Base-by-base conservation (phyloP, 2,888 invertebrate genomes). In the Tenthredo livida region DNA sequence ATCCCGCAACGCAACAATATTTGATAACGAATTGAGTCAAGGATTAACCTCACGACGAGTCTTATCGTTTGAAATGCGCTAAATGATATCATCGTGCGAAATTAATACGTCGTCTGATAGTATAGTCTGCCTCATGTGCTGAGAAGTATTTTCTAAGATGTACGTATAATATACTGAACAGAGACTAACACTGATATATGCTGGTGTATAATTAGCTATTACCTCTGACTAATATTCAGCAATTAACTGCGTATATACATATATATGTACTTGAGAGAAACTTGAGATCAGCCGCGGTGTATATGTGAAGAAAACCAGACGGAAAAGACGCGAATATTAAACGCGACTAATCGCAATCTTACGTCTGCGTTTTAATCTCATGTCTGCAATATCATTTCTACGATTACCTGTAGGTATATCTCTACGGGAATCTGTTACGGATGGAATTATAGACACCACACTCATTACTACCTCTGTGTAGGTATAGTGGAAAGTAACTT, bases 401-500 rank as follows among this genome's bases (percentile, higher is more conserved):
- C 17, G 33, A 7, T 33, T 17, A 37, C 37, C 70, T 70, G 33
- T 70, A n/a, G n/a, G n/a, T n/a, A n/a, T n/a, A n/a, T n/a, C n/a
- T n/a, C n/a, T n/a, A 17, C 37, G 70, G 37, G 4, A 70, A 37
- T 37, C 2, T 70, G 7, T 37, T 9, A 17, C 15, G 70, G 5
- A 37, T 70, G 37, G 37, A 17, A 70, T 70, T 70, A 70, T 70
- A 70, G 37, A 21, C 21, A 17, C n/a, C 40, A 21, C n/a, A 29
- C 2, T 29, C 21, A 40, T 72, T 72, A 43, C 10, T 72, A 17
- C 25, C 25, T 50, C 25, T n/a, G 2, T n/a, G 2, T 33, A 10
- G 47, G 4, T 47, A 47, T 9, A 54, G 33, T 78, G 29, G 78
- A 78, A 78, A 78, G 78, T 33, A 61, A 80, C 80, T 80, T 37